Evolutionary conservation across 2,113 vertebrate genomes (phyloP).

Genomic region (Apistogramma diplotaenia): DNA sequence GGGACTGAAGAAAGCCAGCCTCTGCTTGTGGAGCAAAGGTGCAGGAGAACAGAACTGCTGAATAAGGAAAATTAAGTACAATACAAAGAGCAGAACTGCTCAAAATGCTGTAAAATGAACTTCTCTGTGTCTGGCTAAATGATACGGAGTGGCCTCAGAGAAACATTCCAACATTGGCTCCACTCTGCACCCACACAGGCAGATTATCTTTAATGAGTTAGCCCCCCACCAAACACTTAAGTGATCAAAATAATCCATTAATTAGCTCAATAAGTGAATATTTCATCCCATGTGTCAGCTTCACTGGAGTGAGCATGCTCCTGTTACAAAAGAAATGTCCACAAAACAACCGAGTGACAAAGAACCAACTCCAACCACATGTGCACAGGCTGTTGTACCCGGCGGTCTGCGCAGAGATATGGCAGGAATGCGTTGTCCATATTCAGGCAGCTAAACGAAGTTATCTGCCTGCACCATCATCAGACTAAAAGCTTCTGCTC

Average conservation of each 20-base stretch:
- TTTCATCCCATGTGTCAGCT: background rate
- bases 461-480: conserved; percentile 65
- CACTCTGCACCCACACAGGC: background rate
- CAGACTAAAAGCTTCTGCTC: conserved; percentile 52
- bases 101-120: background rate
- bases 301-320: background rate
- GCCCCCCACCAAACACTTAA: background rate
- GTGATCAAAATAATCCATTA: background rate
- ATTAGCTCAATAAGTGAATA: background rate
- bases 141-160: background rate
- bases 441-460: conserved; percentile 60
- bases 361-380: background rate
- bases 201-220: too few species aligned
- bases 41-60: background rate
- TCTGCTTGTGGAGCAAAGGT: conserved; percentile 2
- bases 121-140: background rate
- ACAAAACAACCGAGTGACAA: background rate
- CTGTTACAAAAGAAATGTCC: background rate
- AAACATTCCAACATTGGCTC: background rate
- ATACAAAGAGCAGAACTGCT: background rate
- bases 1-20: conserved; percentile 33
- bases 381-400: conserved; percentile 15
- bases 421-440: conserved; percentile 56
- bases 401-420: conserved; percentile 17
- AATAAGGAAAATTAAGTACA: background rate